Evolutionary conservation across 2,888 invertebrate species (phyloP).

Genomic region (Timandra comae): DNA sequence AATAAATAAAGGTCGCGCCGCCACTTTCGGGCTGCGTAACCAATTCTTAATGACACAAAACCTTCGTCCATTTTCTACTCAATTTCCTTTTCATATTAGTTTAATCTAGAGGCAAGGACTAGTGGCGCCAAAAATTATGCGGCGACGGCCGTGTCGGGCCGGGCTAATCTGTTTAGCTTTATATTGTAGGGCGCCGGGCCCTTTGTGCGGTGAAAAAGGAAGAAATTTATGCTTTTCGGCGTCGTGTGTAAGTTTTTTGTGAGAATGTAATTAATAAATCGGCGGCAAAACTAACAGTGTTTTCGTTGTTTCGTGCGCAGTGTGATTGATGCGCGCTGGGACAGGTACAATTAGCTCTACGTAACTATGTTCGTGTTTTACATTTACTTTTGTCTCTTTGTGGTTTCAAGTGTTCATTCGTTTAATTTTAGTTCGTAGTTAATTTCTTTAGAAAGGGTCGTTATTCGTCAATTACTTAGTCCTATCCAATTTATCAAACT

Average conservation of each 20-base stretch:
- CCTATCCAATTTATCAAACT: too few relatives aligned
- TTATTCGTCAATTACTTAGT: not conserved
- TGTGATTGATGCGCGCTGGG: constrained; percentile 61
- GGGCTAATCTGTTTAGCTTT: constrained; percentile 73
- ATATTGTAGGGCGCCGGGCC: constrained; percentile 63
- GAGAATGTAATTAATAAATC: constrained; percentile 77
- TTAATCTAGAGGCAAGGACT: constrained; percentile 74
- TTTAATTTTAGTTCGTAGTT: not conserved
- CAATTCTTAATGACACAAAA: constrained; percentile 73
- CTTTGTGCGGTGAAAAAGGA: constrained; percentile 75
- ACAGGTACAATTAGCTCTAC: constrained; percentile 46
- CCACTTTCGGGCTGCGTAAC: constrained; percentile 57
- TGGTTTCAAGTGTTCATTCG: too few relatives aligned
- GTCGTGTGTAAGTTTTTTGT: constrained; percentile 74
- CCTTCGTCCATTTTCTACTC: constrained; percentile 74
- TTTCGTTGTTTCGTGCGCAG: constrained; percentile 62
- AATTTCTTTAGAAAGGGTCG: constrained; percentile 2
- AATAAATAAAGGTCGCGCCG: constrained; percentile 64
- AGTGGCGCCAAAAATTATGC: constrained; percentile 77
- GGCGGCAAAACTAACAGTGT: constrained; percentile 79
- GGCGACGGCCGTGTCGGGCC: constrained; percentile 68
- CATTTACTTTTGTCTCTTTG: too few relatives aligned
- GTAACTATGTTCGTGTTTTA: constrained; percentile 7
- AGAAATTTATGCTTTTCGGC: constrained; percentile 77
- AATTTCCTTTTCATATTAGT: constrained; percentile 77